Percentiles rank a stretch among this genome's conserved stretches.
phyloP scores from a whole-genome alignment of 2,797 vertebrate genomes.

The Sebastes dallii region DNA sequence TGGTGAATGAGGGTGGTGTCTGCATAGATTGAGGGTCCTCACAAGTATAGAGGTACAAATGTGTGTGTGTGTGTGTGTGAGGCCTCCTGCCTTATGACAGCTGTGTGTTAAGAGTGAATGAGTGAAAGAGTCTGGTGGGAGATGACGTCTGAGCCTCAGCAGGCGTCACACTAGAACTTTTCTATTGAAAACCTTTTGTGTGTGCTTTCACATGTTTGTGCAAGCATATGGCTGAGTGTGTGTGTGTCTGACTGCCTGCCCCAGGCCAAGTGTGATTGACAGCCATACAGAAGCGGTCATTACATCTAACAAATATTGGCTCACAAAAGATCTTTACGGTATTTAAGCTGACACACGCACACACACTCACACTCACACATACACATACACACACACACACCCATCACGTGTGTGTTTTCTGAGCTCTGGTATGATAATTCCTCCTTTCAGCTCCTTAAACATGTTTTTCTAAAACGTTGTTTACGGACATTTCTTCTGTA shows the following conservation, averaged over 20 bases:
- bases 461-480: conserved; percentile 32
- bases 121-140: background rate
- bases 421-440: conserved; percentile 61
- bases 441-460: conserved; percentile 43
- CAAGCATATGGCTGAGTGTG: background rate
- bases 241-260: background rate
- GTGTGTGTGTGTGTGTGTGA: background rate
- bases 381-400: conserved; percentile 7
- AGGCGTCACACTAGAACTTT: background rate
- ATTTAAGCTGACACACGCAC: conserved; percentile 27
- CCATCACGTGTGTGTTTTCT: conserved; percentile 8
- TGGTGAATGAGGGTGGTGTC: background rate
- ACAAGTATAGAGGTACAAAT: too few species aligned
- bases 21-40: background rate
- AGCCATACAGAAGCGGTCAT: conserved; percentile 30
- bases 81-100: conserved; percentile 1
- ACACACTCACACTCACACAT: background rate
- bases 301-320: conserved; percentile 42
- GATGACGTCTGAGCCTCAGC: conserved; percentile 3
- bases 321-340: conserved; percentile 47
- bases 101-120: background rate
- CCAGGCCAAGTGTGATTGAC: conserved; percentile 38
- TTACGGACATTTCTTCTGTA: conserved; percentile 19
- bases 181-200: conserved; percentile 7
- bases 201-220: conserved; percentile 9